Conservation (phyloP, 2,113 vertebrate species). For the Rhinopomastus cyanomelas region DNA sequence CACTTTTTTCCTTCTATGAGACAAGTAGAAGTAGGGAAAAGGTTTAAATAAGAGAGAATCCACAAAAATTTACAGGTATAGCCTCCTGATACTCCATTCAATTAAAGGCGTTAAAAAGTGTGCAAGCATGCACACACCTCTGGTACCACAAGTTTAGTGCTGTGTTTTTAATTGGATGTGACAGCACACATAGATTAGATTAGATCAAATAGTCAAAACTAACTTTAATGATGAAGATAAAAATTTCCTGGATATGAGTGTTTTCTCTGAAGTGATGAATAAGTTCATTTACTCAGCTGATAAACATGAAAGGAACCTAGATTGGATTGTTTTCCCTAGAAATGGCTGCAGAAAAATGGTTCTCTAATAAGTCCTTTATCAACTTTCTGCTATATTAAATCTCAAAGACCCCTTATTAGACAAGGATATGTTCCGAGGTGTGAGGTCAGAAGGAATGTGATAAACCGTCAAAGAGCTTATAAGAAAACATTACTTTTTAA, state of each 20-base stretch:
- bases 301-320: not conserved
- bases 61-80: not conserved
- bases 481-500: not conserved
- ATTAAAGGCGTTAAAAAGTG: not conserved
- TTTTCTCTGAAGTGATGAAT: not conserved
- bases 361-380: not conserved
- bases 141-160: not conserved
- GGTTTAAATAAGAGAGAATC: not conserved
- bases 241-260: not conserved
- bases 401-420: not conserved
- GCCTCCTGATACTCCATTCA: not conserved
- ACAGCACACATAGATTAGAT: not conserved
- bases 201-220: not conserved
- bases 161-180: not conserved
- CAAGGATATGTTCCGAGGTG: not conserved
- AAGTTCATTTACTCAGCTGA: not conserved
- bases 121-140: not conserved
- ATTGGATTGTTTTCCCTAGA: not conserved
- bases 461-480: not conserved
- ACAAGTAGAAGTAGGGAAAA: not conserved
- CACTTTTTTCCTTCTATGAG: conserved; percentile 34
- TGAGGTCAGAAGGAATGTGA: not conserved
- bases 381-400: not conserved
- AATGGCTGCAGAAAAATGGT: not conserved
- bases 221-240: not conserved